These are phyloP conservation scores for Orthosia gothica DNA, from an alignment of 2,888 invertebrate genomes.

Conservation along the genomic window DNA sequence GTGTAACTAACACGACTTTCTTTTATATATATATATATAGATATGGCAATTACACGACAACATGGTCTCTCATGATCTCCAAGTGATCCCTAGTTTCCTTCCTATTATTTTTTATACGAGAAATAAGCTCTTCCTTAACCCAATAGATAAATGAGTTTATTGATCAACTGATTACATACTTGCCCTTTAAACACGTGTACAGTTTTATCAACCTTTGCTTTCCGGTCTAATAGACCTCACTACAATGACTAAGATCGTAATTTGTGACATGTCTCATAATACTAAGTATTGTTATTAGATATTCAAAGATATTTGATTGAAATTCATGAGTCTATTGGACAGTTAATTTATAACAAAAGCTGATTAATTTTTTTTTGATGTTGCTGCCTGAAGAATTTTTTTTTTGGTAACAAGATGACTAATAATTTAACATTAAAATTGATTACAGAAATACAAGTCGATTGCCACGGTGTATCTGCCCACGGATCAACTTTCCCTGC, in stretches of 20 bases:
- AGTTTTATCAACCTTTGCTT: neutral
- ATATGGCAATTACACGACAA: too few species aligned
- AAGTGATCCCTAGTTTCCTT: too few species aligned
- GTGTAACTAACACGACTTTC: too few species aligned
- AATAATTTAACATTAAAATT: neutral
- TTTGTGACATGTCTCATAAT: neutral
- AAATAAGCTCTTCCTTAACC: too few species aligned
- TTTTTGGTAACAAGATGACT: neutral
- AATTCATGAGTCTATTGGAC: neutral
- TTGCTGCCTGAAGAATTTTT: neutral
- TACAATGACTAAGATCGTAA: neutral
- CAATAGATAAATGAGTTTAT: too few species aligned
- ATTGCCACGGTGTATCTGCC: slow-evolving; percentile 94
- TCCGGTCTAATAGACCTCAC: neutral
- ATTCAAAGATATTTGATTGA: neutral
- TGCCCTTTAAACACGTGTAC: neutral
- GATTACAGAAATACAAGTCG: slow-evolving; percentile 84
- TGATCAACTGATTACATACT: neutral
- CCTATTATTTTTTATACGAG: too few species aligned
- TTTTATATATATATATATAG: too few species aligned
- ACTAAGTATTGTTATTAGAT: too few species aligned
- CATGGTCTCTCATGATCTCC: too few species aligned
- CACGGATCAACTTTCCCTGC: slow-evolving; percentile 95
- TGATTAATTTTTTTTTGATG: neutral
- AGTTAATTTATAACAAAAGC: neutral